These are phyloP conservation scores for Acrossocheilus wenchowensis DNA, from an alignment of 2,797 vertebrate genomes.

Conservation along the genomic window DNA sequence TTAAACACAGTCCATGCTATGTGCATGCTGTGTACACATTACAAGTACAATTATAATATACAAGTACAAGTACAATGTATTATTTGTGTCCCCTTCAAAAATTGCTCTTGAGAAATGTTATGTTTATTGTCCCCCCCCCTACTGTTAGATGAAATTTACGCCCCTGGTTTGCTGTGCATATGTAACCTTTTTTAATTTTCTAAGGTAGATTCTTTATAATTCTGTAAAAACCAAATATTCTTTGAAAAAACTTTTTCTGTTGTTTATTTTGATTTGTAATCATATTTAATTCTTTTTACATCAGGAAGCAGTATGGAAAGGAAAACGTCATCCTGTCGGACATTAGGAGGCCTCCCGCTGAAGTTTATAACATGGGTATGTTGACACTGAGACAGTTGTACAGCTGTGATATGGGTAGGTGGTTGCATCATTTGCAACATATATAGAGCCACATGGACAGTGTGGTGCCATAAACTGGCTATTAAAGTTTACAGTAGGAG, in stretches of 20 bases:
- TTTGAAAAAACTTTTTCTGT: background rate
- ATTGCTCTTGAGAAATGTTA: too few relatives aligned
- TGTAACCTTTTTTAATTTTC: background rate
- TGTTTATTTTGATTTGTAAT: background rate
- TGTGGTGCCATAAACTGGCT: background rate
- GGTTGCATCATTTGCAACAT: background rate
- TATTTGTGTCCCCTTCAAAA: too few relatives aligned
- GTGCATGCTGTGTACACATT: too few relatives aligned
- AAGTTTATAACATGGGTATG: conserved; percentile 76
- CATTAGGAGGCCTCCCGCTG: conserved; percentile 79
- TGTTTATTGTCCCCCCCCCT: too few relatives aligned
- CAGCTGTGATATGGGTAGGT: background rate
- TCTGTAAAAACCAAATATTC: background rate
- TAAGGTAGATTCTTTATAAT: background rate
- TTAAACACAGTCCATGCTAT: too few relatives aligned
- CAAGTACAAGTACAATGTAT: too few relatives aligned
- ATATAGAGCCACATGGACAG: conserved; percentile 1
- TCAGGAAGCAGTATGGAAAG: conserved; percentile 76
- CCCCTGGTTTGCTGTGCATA: background rate
- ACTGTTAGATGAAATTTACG: too few relatives aligned
- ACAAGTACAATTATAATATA: too few relatives aligned
- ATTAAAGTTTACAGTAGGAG: background rate
- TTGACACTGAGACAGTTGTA: conserved; percentile 13
- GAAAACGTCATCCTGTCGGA: conserved; percentile 82
- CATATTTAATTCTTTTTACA: background rate